These are phyloP conservation scores for Phymatocera aterrima DNA, from an alignment of 2,888 invertebrate species.

Conservation along the genomic window DNA sequence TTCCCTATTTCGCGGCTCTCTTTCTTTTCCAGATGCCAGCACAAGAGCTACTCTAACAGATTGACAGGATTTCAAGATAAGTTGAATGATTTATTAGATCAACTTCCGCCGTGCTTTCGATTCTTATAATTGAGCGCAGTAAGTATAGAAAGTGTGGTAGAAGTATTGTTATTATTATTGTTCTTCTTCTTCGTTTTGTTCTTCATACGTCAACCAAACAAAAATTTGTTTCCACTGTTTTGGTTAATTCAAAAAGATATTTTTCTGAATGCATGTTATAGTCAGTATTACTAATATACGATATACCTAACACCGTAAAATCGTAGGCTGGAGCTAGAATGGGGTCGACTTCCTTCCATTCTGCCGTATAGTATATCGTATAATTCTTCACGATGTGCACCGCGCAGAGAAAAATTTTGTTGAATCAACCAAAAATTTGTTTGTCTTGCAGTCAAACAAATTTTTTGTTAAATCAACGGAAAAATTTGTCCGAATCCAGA, in stretches of 20 bases:
- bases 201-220: neutral
- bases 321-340: neutral
- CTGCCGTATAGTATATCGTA: neutral
- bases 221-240: neutral
- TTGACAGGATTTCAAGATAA: conserved; percentile 38
- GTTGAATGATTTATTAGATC: conserved; percentile 37
- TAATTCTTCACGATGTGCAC: neutral
- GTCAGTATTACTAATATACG: no score
- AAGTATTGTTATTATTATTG: conserved; percentile 2
- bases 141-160: neutral
- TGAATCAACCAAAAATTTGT: no score
- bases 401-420: no score
- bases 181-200: neutral
- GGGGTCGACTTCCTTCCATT: neutral
- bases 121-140: neutral
- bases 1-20: conserved; percentile 16
- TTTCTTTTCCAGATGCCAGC: conserved; percentile 14
- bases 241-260: neutral
- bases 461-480: no score
- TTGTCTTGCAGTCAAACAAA: no score
- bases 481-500: no score
- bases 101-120: neutral
- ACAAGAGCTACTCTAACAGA: conserved; percentile 34
- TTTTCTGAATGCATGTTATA: no score
- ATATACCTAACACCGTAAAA: neutral